These are phyloP conservation scores for Chesias legatella DNA, from an alignment of 2,888 invertebrate species.

Conservation along the genomic window DNA sequence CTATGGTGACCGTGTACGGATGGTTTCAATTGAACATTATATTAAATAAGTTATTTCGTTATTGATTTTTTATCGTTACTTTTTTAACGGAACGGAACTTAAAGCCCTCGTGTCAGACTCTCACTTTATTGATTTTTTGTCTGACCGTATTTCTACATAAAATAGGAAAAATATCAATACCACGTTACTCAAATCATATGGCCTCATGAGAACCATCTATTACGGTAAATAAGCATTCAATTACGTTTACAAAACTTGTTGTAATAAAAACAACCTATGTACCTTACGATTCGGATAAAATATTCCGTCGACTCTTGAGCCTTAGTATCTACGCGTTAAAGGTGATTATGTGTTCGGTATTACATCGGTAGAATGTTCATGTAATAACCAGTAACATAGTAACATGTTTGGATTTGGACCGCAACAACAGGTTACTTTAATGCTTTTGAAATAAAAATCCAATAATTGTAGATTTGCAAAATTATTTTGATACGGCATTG, in stretches of 20 bases:
- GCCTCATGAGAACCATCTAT: constrained; percentile 8
- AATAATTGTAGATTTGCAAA: constrained; percentile 28
- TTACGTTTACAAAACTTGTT: constrained; percentile 11
- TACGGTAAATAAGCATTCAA: constrained; percentile 16
- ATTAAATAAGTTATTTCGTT: too few relatives aligned
- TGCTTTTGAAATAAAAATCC: constrained; percentile 46
- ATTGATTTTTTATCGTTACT: too few relatives aligned
- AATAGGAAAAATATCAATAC: too few relatives aligned
- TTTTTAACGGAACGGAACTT: too few relatives aligned
- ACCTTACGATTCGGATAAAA: constrained; percentile 3
- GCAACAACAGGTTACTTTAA: constrained; percentile 46
- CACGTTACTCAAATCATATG: too few relatives aligned
- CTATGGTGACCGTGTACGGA: too few relatives aligned
- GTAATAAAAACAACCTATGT: constrained; percentile 9
- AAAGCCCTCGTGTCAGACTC: too few relatives aligned
- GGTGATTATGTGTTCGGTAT: constrained; percentile 6
- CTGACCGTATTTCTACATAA: too few relatives aligned
- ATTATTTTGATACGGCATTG: constrained; percentile 33
- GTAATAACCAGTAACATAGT: constrained; percentile 32
- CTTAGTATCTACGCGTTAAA: constrained; percentile 4
- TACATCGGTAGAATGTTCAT: constrained; percentile 13
- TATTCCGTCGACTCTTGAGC: neutral
- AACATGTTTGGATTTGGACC: constrained; percentile 35
- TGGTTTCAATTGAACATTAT: too few relatives aligned
- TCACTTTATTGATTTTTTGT: too few relatives aligned